These are phyloP conservation scores for Papilio helenus DNA, from an alignment of 1,140 invertebrate species.

Conservation along the genomic window DNA sequence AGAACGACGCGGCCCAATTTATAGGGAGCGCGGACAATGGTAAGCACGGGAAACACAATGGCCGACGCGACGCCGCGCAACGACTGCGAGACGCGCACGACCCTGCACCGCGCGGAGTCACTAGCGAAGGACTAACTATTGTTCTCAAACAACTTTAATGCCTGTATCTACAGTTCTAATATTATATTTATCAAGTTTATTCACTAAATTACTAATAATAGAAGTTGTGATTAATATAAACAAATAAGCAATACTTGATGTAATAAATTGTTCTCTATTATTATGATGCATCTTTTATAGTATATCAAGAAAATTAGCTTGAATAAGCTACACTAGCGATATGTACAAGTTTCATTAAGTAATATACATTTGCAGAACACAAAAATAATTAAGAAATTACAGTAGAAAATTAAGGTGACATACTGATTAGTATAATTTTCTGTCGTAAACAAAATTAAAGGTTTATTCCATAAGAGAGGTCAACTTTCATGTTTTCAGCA, in stretches of 20 bases:
- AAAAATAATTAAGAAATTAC: not conserved
- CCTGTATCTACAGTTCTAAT: not conserved
- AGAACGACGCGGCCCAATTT: slow-evolving; percentile 75
- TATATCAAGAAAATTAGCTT: not conserved
- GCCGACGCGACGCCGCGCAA: slow-evolving; percentile 61
- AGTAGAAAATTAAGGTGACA: not conserved
- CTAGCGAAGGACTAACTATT: slow-evolving; percentile 43
- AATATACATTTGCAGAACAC: not conserved
- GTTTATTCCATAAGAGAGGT: not conserved
- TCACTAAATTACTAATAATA: not conserved
- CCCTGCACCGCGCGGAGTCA: slow-evolving; percentile 47
- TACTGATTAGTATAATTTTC: not conserved
- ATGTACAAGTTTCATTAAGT: too few relatives aligned
- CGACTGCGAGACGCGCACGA: slow-evolving; percentile 48
- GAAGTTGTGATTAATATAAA: not conserved
- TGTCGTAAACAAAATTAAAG: not conserved
- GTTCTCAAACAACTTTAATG: not conserved
- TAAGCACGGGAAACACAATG: slow-evolving; percentile 78
- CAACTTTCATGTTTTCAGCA: slow-evolving; percentile 5
- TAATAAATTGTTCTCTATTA: not conserved
- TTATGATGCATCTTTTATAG: not conserved
- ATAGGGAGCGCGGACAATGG: slow-evolving; percentile 78
- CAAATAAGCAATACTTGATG: not conserved
- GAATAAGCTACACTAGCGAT: not conserved
- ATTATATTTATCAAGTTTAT: not conserved